Percentiles rank a stretch among this genome's conserved stretches.
phyloP scores from a whole-genome alignment of 1,140 invertebrate genomes.

The Drosophila lini region DNA sequence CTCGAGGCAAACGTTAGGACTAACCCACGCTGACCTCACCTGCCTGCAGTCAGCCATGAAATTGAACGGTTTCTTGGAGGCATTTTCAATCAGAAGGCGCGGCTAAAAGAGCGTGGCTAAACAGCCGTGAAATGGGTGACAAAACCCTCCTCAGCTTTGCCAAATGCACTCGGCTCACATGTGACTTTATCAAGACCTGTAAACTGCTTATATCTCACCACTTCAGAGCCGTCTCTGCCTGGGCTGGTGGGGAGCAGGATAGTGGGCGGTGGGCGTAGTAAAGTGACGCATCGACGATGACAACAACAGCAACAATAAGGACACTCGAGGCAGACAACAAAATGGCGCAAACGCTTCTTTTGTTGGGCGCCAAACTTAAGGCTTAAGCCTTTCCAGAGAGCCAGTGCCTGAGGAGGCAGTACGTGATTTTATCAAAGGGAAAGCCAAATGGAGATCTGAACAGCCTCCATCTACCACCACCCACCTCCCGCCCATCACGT shows the following conservation, averaged over 20 bases:
- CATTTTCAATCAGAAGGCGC: conserved; percentile 55
- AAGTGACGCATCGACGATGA: conserved; percentile 51
- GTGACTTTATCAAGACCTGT: conserved; percentile 65
- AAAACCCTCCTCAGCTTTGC: conserved; percentile 31
- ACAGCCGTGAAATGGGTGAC: conserved; percentile 58
- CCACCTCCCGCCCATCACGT: background rate
- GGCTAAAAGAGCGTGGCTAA: conserved; percentile 33
- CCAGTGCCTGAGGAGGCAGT: conserved; percentile 66
- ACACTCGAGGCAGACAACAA: conserved; percentile 61
- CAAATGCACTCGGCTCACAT: conserved; percentile 53
- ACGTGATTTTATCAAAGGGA: conserved; percentile 81
- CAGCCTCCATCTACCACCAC: conserved; percentile 1
- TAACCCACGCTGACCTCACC: conserved; percentile 40
- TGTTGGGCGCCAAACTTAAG: conserved; percentile 72
- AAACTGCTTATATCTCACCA: conserved; percentile 54
- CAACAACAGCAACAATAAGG: conserved; percentile 29
- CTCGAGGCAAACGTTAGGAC: conserved; percentile 17
- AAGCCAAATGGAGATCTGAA: conserved; percentile 52
- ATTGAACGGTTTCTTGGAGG: conserved; percentile 52
- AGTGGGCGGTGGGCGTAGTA: conserved; percentile 5
- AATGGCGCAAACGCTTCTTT: conserved; percentile 64
- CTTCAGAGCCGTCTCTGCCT: conserved; percentile 24
- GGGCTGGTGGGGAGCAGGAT: background rate
- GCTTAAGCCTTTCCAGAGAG: conserved; percentile 64
- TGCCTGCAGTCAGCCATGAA: conserved; percentile 56